Evolutionary conservation across 2,797 vertebrate genomes (phyloP).

Genomic region (Centroberyx gerrardi): DNA sequence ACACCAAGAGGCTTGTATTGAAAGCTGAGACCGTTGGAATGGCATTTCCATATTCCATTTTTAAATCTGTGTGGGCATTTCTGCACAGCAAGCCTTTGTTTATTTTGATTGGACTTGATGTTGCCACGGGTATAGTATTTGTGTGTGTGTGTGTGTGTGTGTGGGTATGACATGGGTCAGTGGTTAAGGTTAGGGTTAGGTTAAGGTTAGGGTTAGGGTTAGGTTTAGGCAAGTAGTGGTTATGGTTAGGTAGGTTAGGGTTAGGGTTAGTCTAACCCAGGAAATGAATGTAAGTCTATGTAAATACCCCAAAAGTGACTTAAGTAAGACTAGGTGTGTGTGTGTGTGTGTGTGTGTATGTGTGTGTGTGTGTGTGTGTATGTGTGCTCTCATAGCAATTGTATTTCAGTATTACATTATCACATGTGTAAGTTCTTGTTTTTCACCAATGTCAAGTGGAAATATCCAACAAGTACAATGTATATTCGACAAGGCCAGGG

Average conservation of each 20-base stretch:
- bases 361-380: too few relatives aligned
- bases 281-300: too few relatives aligned
- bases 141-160: neutral
- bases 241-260: too few relatives aligned
- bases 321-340: too few relatives aligned
- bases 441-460: neutral
- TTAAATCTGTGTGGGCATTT: conserved; percentile 28
- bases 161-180: too few relatives aligned
- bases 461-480: neutral
- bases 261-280: too few relatives aligned
- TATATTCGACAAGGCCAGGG: too few relatives aligned
- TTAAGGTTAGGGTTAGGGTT: too few relatives aligned
- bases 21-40: conserved; percentile 41
- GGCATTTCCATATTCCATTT: conserved; percentile 40
- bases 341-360: neutral
- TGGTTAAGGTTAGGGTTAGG: too few relatives aligned
- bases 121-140: conserved; percentile 5
- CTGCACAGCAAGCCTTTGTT: conserved; percentile 43
- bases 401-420: neutral
- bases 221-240: too few relatives aligned
- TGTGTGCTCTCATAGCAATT: neutral
- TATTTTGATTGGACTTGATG: conserved; percentile 58
- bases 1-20: conserved; percentile 2
- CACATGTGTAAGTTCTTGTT: neutral
- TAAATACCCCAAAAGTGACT: too few relatives aligned